These are phyloP conservation scores for Heteromurus nitidus DNA, from an alignment of 2,888 invertebrate genomes.

Conservation along the genomic window DNA sequence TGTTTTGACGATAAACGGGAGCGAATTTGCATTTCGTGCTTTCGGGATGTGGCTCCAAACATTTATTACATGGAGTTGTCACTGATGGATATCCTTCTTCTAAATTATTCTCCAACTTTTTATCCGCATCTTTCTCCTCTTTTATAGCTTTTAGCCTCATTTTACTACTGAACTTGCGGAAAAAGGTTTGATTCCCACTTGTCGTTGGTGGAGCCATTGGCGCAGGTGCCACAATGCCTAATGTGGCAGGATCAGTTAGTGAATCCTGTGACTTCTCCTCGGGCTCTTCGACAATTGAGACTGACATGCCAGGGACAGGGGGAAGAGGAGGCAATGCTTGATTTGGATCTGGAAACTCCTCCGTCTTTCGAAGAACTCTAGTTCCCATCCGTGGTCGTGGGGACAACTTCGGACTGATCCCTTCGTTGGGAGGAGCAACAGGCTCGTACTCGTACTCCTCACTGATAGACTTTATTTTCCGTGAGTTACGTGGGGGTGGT, in stretches of 20 bases:
- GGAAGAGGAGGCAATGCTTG: constrained; percentile 5
- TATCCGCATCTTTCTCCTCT: constrained; percentile 61
- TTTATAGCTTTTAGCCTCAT: constrained; percentile 67
- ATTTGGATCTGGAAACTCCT: constrained; percentile 16
- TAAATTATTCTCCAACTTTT: constrained; percentile 1
- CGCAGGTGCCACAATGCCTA: constrained; percentile 2
- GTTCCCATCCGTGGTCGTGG: constrained; percentile 59
- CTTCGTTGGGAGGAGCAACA: constrained; percentile 35
- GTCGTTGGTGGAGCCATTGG: neutral
- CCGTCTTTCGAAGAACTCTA: constrained; percentile 42
- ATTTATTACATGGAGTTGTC: constrained; percentile 62
- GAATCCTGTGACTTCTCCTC: constrained; percentile 27
- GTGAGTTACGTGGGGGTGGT: constrained; percentile 4
- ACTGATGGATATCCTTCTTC: constrained; percentile 46
- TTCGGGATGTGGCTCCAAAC: constrained; percentile 68
- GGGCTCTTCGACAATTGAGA: neutral
- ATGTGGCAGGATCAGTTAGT: neutral
- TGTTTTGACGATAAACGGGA: constrained; percentile 58
- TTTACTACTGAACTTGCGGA: constrained; percentile 69
- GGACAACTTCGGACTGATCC: constrained; percentile 53
- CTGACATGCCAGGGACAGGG: constrained; percentile 6
- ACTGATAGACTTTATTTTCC: constrained; percentile 26
- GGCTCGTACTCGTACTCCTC: constrained; percentile 51
- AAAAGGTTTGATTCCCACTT: constrained; percentile 48
- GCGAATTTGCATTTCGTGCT: constrained; percentile 68